Evolutionary conservation across 1,140 invertebrate species (phyloP).

Genomic region (Vollenhovia emeryi): DNA sequence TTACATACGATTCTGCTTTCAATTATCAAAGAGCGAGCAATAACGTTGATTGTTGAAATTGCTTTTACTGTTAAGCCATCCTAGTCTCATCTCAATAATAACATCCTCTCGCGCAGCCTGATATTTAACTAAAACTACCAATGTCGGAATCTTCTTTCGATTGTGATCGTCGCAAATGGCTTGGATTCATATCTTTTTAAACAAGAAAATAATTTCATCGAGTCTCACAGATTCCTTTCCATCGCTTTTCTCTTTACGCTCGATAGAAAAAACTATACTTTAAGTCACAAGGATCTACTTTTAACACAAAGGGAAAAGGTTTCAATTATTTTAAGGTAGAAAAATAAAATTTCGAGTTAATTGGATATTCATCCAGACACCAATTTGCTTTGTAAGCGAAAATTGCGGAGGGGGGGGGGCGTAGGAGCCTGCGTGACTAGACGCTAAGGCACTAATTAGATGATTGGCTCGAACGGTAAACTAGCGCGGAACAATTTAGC

Average conservation of each 20-base stretch:
- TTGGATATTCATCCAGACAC: background rate
- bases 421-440: constrained; percentile 10
- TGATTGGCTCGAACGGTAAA: constrained; percentile 48
- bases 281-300: background rate
- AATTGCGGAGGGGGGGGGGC: background rate
- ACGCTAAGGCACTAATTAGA: constrained; percentile 41
- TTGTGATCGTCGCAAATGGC: background rate
- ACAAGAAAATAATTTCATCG: background rate
- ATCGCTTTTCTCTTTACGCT: background rate
- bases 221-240: background rate
- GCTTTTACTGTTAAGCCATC: background rate
- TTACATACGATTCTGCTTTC: background rate
- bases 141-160: background rate
- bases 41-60: constrained; percentile 1
- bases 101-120: background rate
- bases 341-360: constrained; percentile 29
- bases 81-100: constrained; percentile 2
- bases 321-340: background rate
- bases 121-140: constrained; percentile 15
- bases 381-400: background rate
- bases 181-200: background rate
- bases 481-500: constrained; percentile 43
- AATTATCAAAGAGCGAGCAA: background rate
- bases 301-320: background rate
- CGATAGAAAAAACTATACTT: background rate